Evolutionary conservation across 2,888 invertebrate genomes (phyloP).

Genomic region (Leptopilina syphax): DNA sequence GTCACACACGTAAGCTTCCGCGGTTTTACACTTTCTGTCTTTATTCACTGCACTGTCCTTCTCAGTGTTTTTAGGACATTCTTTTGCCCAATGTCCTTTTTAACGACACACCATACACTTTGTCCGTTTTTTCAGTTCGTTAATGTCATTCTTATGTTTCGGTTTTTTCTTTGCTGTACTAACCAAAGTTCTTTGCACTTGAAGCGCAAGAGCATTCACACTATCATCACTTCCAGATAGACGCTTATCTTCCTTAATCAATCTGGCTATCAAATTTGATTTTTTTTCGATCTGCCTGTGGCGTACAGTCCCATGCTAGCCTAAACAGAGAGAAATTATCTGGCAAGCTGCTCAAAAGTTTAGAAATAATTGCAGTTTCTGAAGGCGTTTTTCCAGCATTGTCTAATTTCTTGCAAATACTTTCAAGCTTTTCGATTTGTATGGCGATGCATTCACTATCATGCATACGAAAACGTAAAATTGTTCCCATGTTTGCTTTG

Average conservation of each 20-base stretch:
- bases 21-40: constrained; percentile 3
- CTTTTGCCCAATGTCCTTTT: constrained; percentile 42
- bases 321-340: constrained; percentile 41
- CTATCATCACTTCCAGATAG: constrained; percentile 21
- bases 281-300: constrained; percentile 1
- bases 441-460: constrained; percentile 30
- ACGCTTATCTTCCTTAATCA: constrained; percentile 40
- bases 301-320: constrained; percentile 48
- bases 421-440: constrained; percentile 33
- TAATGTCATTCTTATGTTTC: constrained; percentile 1
- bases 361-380: background rate
- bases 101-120: background rate
- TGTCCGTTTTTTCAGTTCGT: background rate
- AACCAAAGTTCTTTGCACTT: background rate
- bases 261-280: background rate
- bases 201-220: background rate
- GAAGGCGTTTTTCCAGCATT: constrained; percentile 25
- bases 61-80: constrained; percentile 24
- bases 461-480: constrained; percentile 39
- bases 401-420: constrained; percentile 46
- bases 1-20: constrained; percentile 35
- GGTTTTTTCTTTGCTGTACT: background rate
- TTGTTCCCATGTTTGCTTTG: constrained; percentile 48
- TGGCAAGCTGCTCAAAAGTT: constrained; percentile 15
- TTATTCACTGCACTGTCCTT: constrained; percentile 14